These are phyloP conservation scores for Xylota sylvarum DNA, from an alignment of 2,888 invertebrate species.

Conservation along the genomic window DNA sequence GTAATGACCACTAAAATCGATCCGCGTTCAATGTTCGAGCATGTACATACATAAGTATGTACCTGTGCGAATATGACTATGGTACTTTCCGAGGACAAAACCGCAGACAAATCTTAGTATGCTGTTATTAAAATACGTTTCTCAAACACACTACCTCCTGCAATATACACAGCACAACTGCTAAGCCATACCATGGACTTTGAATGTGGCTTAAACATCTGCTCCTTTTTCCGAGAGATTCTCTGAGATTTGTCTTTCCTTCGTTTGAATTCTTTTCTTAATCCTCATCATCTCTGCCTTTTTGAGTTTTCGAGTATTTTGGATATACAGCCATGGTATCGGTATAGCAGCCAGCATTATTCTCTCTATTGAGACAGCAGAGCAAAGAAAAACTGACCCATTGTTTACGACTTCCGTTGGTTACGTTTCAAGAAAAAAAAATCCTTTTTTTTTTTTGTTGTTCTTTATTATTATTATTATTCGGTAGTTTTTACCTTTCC, in stretches of 20 bases:
- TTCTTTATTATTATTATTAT: constrained; percentile 65
- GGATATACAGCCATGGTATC: constrained; percentile 32
- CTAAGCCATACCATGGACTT: constrained; percentile 34
- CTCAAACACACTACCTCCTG: constrained; percentile 15
- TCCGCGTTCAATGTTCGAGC: not conserved
- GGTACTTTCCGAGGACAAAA: constrained; percentile 27
- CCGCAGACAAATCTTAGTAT: constrained; percentile 39
- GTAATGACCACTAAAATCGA: constrained; percentile 1
- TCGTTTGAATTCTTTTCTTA: constrained; percentile 63
- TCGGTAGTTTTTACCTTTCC: constrained; percentile 59
- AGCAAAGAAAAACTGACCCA: constrained; percentile 65
- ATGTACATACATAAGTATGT: too few relatives aligned
- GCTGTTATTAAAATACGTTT: constrained; percentile 38
- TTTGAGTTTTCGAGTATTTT: constrained; percentile 71
- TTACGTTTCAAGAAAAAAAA: constrained; percentile 53
- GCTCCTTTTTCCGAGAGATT: constrained; percentile 55
- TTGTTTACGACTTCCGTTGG: constrained; percentile 77
- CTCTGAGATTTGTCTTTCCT: constrained; percentile 64
- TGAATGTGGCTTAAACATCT: constrained; percentile 62
- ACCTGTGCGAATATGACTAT: constrained; percentile 4
- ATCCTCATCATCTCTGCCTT: constrained; percentile 75
- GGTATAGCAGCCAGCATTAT: constrained; percentile 43
- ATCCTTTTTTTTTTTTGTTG: constrained; percentile 33
- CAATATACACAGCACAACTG: not conserved
- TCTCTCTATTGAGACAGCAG: constrained; percentile 57